These are phyloP conservation scores for Sphaerophoria taeniata DNA, from an alignment of 2,888 invertebrate species.

Conservation along the genomic window DNA sequence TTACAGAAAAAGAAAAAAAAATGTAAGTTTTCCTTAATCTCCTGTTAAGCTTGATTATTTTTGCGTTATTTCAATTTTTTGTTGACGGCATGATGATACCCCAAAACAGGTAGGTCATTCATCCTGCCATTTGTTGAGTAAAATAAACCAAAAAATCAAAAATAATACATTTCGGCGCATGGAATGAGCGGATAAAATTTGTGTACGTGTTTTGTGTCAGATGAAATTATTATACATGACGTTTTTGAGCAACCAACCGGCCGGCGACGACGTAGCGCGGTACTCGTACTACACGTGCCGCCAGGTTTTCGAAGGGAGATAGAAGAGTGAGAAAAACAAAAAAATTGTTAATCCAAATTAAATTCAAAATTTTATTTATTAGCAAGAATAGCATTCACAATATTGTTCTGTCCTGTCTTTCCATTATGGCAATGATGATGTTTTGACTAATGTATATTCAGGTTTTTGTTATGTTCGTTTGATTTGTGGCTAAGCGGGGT, in stretches of 20 bases:
- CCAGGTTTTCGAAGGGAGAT: conserved; percentile 33
- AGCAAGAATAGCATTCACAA: conserved; percentile 12
- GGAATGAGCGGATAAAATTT: neutral
- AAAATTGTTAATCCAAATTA: conserved; percentile 43
- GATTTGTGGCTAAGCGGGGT: conserved; percentile 29
- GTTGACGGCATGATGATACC: conserved; percentile 1
- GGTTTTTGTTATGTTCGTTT: conserved; percentile 10
- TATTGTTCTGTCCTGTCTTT: conserved; percentile 29
- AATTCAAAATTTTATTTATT: conserved; percentile 30
- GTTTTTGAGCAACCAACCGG: conserved; percentile 19
- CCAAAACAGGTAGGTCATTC: conserved; percentile 68
- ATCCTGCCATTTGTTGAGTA: conserved; percentile 24
- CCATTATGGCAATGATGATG: conserved; percentile 32
- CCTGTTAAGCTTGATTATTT: conserved; percentile 59
- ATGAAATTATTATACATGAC: conserved; percentile 56
- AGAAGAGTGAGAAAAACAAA: conserved; percentile 25
- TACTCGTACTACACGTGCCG: conserved; percentile 56
- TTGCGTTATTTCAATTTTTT: conserved; percentile 67
- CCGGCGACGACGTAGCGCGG: neutral
- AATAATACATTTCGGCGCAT: conserved; percentile 38
- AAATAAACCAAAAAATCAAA: neutral
- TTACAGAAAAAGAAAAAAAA: conserved; percentile 23
- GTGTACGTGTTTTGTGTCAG: conserved; percentile 41
- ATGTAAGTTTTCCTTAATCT: conserved; percentile 46
- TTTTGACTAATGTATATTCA: conserved; percentile 51